Evolutionary conservation across 2,888 invertebrate species (phyloP).

Genomic region (Eubasilissa splendida): DNA sequence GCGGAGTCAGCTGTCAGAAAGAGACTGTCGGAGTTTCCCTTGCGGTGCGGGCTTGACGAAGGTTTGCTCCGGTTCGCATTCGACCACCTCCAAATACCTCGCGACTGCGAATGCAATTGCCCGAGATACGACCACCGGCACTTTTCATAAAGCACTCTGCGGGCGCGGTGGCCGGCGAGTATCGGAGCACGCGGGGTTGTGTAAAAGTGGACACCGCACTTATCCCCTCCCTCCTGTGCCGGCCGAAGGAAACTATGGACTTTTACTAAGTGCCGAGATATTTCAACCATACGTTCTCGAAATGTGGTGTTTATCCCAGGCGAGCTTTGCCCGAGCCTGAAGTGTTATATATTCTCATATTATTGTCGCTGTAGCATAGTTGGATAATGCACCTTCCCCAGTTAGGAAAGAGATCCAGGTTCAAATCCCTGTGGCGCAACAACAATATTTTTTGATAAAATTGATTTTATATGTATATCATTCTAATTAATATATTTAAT

Average conservation of each 20-base stretch:
- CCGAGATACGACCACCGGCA: constrained; percentile 3
- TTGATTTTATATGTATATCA: too few species aligned
- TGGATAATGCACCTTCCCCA: too few species aligned
- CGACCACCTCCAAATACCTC: constrained; percentile 41
- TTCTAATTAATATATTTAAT: too few species aligned
- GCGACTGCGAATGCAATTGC: neutral
- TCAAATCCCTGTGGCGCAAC: too few species aligned
- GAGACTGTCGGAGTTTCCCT: constrained; percentile 55
- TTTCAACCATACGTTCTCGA: too few species aligned
- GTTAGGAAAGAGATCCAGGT: too few species aligned
- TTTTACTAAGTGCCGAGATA: neutral
- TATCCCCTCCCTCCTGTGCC: neutral
- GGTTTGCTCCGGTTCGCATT: constrained; percentile 42
- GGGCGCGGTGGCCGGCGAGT: neutral
- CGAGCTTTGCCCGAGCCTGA: too few species aligned
- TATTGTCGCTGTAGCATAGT: too few species aligned
- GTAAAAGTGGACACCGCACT: neutral
- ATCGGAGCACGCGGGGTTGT: neutral
- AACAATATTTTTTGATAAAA: too few species aligned
- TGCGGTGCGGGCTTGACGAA: constrained; percentile 16
- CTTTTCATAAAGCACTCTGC: constrained; percentile 8
- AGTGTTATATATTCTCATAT: too few species aligned
- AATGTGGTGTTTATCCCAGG: too few species aligned
- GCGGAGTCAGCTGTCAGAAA: constrained; percentile 53
- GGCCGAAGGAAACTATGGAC: neutral